Conservation (phyloP, 2,888 invertebrate genomes). For the Diarsia mendica region DNA sequence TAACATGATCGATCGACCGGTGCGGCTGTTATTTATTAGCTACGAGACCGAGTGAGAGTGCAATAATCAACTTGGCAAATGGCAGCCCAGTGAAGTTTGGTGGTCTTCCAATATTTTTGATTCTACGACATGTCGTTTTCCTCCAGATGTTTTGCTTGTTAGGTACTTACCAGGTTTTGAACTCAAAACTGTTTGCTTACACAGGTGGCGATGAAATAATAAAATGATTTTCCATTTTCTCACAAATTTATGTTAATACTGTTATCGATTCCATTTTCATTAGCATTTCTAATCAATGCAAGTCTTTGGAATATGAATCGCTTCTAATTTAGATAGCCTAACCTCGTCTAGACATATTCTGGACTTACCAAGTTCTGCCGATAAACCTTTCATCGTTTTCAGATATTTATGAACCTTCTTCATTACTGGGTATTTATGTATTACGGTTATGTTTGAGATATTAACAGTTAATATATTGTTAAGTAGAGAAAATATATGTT, state of each 20-base stretch:
- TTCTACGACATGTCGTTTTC: neutral
- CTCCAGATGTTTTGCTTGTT: neutral
- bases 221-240: neutral
- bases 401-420: slow-evolving; percentile 34
- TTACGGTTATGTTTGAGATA: slow-evolving; percentile 4
- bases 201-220: neutral
- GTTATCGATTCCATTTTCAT: slow-evolving; percentile 6
- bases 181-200: neutral
- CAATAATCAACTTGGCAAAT: neutral
- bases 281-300: slow-evolving; percentile 15
- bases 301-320: slow-evolving; percentile 6
- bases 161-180: neutral
- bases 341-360: slow-evolving; percentile 45
- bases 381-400: slow-evolving; percentile 30
- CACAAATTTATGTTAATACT: slow-evolving; percentile 1
- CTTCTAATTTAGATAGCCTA: slow-evolving; percentile 21
- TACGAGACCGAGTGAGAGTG: too few species aligned
- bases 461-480: slow-evolving; percentile 19
- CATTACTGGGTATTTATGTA: neutral
- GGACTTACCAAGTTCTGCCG: neutral
- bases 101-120: neutral
- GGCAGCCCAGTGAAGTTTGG: neutral
- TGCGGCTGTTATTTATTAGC: too few species aligned
- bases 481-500: neutral
- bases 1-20: too few species aligned